Evolutionary conservation across 2,113 vertebrate species (phyloP).

Genomic region (Nyctibius bracteatus): DNA sequence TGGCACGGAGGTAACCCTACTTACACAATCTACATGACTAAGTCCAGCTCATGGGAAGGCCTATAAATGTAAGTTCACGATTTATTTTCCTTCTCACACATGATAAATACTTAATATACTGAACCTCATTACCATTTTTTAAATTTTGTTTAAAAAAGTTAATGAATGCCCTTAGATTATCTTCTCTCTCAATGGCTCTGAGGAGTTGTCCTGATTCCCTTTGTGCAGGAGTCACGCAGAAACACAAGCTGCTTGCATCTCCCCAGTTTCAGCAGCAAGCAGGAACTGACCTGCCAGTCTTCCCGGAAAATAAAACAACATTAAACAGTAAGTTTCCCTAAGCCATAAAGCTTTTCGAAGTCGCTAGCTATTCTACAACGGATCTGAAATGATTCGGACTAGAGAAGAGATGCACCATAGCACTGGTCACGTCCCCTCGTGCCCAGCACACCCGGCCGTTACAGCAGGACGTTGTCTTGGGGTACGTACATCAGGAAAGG

Average conservation of each 20-base stretch:
- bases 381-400: conserved; percentile 50
- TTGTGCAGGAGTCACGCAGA: conserved; percentile 45
- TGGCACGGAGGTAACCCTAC: conserved; percentile 72
- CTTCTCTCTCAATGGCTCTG: conserved; percentile 61
- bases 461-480: not conserved
- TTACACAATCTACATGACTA: conserved; percentile 72
- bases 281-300: conserved; percentile 56
- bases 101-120: conserved; percentile 80
- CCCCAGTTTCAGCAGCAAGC: conserved; percentile 58
- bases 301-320: conserved; percentile 8
- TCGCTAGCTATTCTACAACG: conserved; percentile 42
- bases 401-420: conserved; percentile 34
- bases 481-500: not conserved
- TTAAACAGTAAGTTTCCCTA: conserved; percentile 54
- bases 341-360: conserved; percentile 62
- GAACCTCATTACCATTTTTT: conserved; percentile 53
- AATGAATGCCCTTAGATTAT: conserved; percentile 73
- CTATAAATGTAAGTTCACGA: conserved; percentile 70
- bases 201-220: conserved; percentile 61
- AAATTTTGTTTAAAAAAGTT: conserved; percentile 59
- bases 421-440: not conserved
- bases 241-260: conserved; percentile 45
- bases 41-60: conserved; percentile 65
- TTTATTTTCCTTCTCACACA: conserved; percentile 73
- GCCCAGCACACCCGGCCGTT: not conserved